Base-by-base conservation (phyloP, 2,797 vertebrate genomes). In the Xiphorhynchus erythropygius region DNA sequence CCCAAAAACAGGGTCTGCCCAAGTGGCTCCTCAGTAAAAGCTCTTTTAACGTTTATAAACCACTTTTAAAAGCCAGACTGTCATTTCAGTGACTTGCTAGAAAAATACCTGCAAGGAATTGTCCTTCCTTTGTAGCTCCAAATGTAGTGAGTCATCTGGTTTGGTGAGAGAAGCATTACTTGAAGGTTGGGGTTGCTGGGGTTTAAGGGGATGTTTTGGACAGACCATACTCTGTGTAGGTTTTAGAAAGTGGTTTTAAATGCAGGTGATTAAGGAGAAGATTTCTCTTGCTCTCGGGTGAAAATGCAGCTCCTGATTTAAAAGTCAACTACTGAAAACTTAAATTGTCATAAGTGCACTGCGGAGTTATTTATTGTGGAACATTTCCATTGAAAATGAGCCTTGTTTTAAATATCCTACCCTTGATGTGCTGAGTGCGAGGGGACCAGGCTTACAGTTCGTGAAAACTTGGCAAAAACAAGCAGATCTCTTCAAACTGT, bases 401-500 rank as follows among this genome's bases (percentile, higher is more conserved):
- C 21, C 50, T 47, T 39, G 49, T 62, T 64, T 63, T 39, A 44
- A 67, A 44, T 33, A 25, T 47, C 39, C 41, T 70, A 28, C 84
- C 93, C 77, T 71, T n/a, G 84, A 52, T 41, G 49, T 35, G 81
- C 91, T 22, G 53, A 32, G 65, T 35, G 14, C 0, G 0, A 35
- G 55, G 27, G 91, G 90, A 89, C 63, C 75, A 22, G 53, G 79
- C 96, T 80, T 74, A n/a, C 89, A 5, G 44, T 23, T 83, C 87
- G 3, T 62, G 46, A 56, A 68, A 77, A 91, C 75, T 42, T 69
- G 67, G 39, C 63, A 91, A 76, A 93, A 90, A 69, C 84, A 70
- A 95, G 89, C 89, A 84, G 90, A 64, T 91, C 92, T 89, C 87
- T 93, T 94, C 83, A 95, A 91, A 75, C 67, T 42, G 70, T 73